Base-by-base conservation (phyloP, 1,140 invertebrate genomes). In the Sinonovacula constricta region DNA sequence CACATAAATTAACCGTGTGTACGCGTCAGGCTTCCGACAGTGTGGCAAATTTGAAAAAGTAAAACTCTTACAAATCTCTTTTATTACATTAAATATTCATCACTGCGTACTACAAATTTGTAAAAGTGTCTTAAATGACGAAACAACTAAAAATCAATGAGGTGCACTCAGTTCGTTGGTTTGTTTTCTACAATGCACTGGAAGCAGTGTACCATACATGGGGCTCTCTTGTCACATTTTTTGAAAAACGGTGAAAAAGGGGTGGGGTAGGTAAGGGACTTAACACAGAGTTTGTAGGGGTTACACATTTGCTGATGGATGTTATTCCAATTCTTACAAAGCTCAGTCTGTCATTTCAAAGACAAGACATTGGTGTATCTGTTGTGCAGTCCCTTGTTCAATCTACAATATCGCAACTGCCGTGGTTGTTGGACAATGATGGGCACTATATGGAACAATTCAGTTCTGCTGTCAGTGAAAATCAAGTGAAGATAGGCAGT, bases 31-130 rank as follows among this genome's bases (percentile, higher is more conserved):
- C 68, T 28, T 39, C 66, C 15, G 49, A 68, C 45, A 28, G 66
- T n/a, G 56, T 68, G 1, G n/a, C 39, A 10, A 45, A 67, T 7
- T 26, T 67, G 66, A 68, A 68, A 33, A 68, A 51, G 24, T 53
- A 53, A 68, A 34, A n/a, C 30, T 30, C 24, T 53, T 4, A 53
- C 49, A 2, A 33, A n/a, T 28, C 24, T 53, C 24, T 68, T 53
- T 33, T 68, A 68, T 28, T 34, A 36, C 18, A 57, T 71, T 30
- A 71, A 71, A 24, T 34, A 71, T 60, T 71, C 68, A 0, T 71
- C 68, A n/a, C 33, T 71, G 22, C 33, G 54, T 34, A 71, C 68
- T 34, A 10, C 53, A n/a, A 71, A 59, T 59, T 31, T 57, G 30
- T 34, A 12, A 26, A 71, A 71, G 31, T 57, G 57, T 59, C 31